These are phyloP conservation scores for Myoxocephalus aenaeus DNA, from an alignment of 2,797 vertebrate species.

Conservation along the genomic window DNA sequence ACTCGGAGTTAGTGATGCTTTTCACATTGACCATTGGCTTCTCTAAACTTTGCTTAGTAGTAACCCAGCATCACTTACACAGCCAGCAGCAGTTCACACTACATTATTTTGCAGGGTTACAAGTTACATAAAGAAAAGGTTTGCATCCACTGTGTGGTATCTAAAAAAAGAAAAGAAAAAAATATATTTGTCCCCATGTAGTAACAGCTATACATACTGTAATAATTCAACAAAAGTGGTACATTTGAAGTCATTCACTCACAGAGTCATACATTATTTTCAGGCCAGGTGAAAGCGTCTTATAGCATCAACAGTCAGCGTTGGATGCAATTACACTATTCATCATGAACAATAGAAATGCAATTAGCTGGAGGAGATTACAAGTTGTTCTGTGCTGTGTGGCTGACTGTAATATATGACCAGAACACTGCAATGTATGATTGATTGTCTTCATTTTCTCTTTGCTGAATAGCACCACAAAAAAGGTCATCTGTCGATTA, in stretches of 20 bases:
- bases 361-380: constrained; percentile 35
- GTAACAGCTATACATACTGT: neutral
- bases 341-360: constrained; percentile 40
- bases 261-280: constrained; percentile 12
- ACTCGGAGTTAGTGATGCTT: neutral
- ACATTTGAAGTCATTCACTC: neutral
- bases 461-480: neutral
- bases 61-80: neutral
- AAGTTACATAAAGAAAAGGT: neutral
- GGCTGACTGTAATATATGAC: constrained; percentile 4
- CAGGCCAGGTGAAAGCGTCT: constrained; percentile 15
- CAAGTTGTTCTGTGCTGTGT: neutral
- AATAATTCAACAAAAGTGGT: neutral
- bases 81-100: neutral
- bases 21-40: neutral
- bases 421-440: constrained; percentile 9
- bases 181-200: neutral
- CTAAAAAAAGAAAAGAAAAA: too few relatives aligned
- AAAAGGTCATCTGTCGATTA: neutral
- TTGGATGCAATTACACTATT: constrained; percentile 31
- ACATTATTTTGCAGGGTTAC: neutral
- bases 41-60: neutral
- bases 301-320: constrained; percentile 44
- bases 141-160: neutral
- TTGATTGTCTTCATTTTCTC: constrained; percentile 11